A percentile compares a stretch with the other conserved stretches of the same genome.
These are phyloP conservation scores for Cotesia chilonis DNA, from an alignment of 1,140 invertebrate genomes.

Conservation along the genomic window DNA sequence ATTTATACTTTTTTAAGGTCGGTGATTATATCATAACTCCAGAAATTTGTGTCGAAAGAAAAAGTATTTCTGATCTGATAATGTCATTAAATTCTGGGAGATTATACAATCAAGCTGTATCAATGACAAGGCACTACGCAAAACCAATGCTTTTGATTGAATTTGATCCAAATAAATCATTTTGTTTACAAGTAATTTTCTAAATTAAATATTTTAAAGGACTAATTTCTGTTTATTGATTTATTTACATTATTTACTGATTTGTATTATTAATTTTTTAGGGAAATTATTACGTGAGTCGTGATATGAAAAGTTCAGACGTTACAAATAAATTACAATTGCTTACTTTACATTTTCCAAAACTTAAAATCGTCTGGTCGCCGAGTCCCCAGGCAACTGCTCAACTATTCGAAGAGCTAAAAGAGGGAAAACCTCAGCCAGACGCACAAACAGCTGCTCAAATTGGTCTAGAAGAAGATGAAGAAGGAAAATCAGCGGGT, in stretches of 20 bases:
- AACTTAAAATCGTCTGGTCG: conserved; percentile 92
- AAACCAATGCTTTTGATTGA: conserved; percentile 95
- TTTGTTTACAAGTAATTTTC: conserved; percentile 79
- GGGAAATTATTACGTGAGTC: conserved; percentile 81
- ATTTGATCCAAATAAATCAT: conserved; percentile 94
- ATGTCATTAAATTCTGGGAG: conserved; percentile 94
- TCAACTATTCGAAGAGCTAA: conserved; percentile 92
- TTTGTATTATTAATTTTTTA: neutral
- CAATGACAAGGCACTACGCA: conserved; percentile 88
- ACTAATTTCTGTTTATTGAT: conserved; percentile 31
- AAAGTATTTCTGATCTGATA: conserved; percentile 97
- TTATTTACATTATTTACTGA: neutral
- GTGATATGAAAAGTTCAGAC: conserved; percentile 78
- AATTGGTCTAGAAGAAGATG: conserved; percentile 72
- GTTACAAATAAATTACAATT: conserved; percentile 86
- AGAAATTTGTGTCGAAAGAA: conserved; percentile 95
- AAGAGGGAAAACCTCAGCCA: conserved; percentile 83
- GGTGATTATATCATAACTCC: conserved; percentile 98
- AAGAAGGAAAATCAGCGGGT: conserved; percentile 66
- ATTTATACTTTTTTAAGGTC: conserved; percentile 68
- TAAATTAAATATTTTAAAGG: conserved; percentile 8
- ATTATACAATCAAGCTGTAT: conserved; percentile 92
- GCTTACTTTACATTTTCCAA: conserved; percentile 94
- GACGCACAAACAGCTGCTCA: conserved; percentile 73
- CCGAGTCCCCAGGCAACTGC: conserved; percentile 93